phyloP scores from a whole-genome alignment of 2,113 vertebrate species.

The Butorides virescens region DNA sequence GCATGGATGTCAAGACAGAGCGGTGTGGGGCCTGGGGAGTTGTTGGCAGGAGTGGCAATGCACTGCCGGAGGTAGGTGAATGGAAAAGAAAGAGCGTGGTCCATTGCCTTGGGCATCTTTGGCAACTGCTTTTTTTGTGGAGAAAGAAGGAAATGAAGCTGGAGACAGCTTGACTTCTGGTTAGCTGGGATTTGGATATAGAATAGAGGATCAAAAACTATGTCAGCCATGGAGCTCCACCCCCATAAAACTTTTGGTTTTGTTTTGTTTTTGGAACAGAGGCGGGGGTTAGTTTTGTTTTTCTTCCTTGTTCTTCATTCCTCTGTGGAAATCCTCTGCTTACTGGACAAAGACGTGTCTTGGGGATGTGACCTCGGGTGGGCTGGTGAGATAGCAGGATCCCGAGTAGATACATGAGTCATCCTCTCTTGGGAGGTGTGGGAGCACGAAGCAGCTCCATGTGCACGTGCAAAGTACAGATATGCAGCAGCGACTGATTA shows the following conservation, averaged over 20 bases:
- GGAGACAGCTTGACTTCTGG: not conserved
- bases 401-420: not conserved
- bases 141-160: not conserved
- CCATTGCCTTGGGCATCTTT: not conserved
- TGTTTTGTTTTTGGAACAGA: not conserved
- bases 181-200: not conserved
- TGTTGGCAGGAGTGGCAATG: not conserved
- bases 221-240: not conserved
- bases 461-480: not conserved
- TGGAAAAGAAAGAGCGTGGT: not conserved
- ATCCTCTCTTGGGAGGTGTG: not conserved
- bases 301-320: not conserved
- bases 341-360: rapidly evolving
- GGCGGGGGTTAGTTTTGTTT: not conserved
- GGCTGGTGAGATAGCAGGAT: not conserved
- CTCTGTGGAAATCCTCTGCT: not conserved
- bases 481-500: not conserved
- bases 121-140: not conserved
- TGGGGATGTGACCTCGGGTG: not conserved
- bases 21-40: not conserved
- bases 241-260: not conserved
- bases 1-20: not conserved
- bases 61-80: not conserved
- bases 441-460: too few relatives aligned
- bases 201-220: not conserved